phyloP scores from a whole-genome alignment of 2,797 vertebrate species.

The Vipera latastei region DNA sequence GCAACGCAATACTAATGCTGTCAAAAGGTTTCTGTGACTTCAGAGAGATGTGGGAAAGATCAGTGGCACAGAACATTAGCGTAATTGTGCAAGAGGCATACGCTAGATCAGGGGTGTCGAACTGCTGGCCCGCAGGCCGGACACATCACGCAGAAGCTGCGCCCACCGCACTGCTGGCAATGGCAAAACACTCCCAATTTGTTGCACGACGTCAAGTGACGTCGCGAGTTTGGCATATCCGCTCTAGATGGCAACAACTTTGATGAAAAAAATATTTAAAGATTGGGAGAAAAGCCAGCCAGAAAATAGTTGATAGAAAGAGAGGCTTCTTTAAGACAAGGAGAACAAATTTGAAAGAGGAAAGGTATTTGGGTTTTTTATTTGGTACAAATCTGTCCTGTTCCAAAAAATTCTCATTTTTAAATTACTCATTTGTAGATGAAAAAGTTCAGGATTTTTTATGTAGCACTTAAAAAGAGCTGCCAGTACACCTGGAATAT shows the following conservation, averaged over 20 bases:
- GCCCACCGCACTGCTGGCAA: too few species aligned
- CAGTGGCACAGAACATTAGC: neutral
- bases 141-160: too few species aligned
- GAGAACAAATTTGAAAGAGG: neutral
- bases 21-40: neutral
- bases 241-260: neutral
- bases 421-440: neutral
- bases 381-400: neutral
- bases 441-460: neutral
- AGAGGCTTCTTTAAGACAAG: neutral
- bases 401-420: neutral
- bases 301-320: neutral
- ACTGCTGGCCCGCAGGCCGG: too few species aligned
- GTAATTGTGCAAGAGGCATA: neutral
- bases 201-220: too few species aligned
- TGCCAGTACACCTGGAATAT: neutral
- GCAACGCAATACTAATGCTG: neutral
- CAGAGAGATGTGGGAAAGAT: neutral
- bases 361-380: neutral
- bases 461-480: neutral
- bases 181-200: too few species aligned
- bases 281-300: neutral
- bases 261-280: neutral
- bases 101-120: too few species aligned
- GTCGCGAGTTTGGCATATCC: too few species aligned